These are phyloP conservation scores for Corynorhinus townsendii DNA, from an alignment of 2,113 vertebrate species.

Conservation along the genomic window DNA sequence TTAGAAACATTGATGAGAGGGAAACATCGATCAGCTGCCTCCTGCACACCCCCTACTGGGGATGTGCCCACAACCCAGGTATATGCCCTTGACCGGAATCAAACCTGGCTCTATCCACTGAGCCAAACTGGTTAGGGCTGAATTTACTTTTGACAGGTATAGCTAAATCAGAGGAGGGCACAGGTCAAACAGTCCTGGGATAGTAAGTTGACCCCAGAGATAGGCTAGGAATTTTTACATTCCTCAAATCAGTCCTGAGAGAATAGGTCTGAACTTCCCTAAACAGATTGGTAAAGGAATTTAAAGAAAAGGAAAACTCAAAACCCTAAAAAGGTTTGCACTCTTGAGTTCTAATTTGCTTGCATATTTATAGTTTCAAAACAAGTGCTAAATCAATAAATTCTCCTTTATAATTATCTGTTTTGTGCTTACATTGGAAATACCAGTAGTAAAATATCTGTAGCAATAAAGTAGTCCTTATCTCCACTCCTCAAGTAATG, in stretches of 20 bases:
- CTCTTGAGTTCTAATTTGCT: neutral
- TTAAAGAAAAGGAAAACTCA: neutral
- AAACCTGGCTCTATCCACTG: no score
- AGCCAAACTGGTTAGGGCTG: no score
- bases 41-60: no score
- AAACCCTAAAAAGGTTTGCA: neutral
- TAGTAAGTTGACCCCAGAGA: neutral
- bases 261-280: neutral
- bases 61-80: no score
- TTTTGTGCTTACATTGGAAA: constrained; percentile 42
- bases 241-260: neutral
- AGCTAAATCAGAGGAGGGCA: neutral
- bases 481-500: constrained; percentile 24
- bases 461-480: constrained; percentile 57
- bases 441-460: constrained; percentile 33
- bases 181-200: neutral
- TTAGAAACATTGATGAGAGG: no score
- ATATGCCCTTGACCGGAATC: no score
- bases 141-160: neutral
- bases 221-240: neutral
- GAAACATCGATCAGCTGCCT: no score
- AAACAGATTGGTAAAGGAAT: neutral
- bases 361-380: constrained; percentile 19
- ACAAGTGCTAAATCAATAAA: neutral
- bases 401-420: constrained; percentile 1